Evolutionary conservation across 2,113 vertebrate genomes (phyloP).

Genomic region (Cochlearius cochlearius): DNA sequence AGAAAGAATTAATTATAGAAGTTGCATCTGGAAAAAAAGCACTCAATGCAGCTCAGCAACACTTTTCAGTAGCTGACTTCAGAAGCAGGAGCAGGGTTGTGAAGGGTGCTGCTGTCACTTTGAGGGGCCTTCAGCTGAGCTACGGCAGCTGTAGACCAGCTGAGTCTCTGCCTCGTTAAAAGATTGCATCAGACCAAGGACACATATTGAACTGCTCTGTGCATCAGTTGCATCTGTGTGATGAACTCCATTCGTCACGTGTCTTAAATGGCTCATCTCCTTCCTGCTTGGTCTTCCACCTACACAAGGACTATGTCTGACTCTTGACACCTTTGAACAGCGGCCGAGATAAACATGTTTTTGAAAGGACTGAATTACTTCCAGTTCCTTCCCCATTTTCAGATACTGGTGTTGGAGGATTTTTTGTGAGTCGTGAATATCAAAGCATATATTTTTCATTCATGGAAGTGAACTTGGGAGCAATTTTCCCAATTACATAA

Average conservation of each 20-base stretch:
- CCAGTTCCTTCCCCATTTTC: background rate
- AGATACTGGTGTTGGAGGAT: background rate
- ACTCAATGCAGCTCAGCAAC: background rate
- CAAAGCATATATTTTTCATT: background rate
- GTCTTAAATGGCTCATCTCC: background rate
- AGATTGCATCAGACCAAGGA: background rate
- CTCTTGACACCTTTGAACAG: background rate
- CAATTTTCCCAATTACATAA: background rate
- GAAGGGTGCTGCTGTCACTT: background rate
- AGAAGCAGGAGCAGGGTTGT: background rate
- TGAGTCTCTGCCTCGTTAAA: background rate
- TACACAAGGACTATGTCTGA: background rate
- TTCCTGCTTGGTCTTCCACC: background rate
- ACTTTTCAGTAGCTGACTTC: background rate
- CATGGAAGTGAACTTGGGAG: background rate
- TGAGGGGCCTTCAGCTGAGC: background rate
- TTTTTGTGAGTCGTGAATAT: background rate
- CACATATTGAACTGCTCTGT: rapidly evolving
- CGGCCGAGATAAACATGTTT: rapidly evolving
- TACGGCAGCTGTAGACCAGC: background rate
- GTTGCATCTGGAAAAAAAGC: background rate
- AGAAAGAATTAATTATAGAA: background rate
- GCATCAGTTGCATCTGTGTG: background rate
- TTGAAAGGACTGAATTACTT: background rate
- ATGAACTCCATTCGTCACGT: background rate